phyloP scores from a whole-genome alignment of 2,797 vertebrate genomes.

The Tinamus major region DNA sequence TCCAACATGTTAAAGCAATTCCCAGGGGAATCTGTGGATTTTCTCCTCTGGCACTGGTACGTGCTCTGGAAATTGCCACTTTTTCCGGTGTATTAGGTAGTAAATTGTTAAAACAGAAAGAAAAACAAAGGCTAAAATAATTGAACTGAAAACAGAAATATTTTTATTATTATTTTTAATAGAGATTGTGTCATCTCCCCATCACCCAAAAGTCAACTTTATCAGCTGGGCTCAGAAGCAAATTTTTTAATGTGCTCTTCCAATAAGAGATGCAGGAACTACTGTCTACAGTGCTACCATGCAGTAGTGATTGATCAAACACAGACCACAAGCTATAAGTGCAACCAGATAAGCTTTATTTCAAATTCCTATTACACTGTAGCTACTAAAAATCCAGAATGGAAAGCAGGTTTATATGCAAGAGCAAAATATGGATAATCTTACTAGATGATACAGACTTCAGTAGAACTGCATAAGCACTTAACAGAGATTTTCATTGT shows the following conservation, averaged over 20 bases:
- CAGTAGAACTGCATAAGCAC: neutral
- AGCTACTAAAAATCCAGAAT: slow-evolving; percentile 33
- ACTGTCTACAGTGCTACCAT: neutral
- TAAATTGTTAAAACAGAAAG: neutral
- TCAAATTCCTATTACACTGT: slow-evolving; percentile 56
- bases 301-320: neutral
- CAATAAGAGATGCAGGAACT: neutral
- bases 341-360: slow-evolving; percentile 71
- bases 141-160: neutral
- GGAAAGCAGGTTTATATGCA: slow-evolving; percentile 40
- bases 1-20: neutral
- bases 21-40: neutral
- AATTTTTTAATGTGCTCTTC: neutral
- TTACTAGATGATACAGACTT: neutral
- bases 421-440: slow-evolving; percentile 37
- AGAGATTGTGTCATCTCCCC: neutral
- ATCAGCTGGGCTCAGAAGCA: neutral
- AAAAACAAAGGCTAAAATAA: neutral
- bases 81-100: neutral
- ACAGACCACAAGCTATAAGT: slow-evolving; percentile 1
- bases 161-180: neutral
- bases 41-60: neutral
- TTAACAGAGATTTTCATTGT: neutral
- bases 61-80: neutral
- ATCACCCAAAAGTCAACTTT: neutral